These are phyloP conservation scores for Palaemon carinicauda DNA, from an alignment of 1,140 invertebrate species.

Conservation along the genomic window DNA sequence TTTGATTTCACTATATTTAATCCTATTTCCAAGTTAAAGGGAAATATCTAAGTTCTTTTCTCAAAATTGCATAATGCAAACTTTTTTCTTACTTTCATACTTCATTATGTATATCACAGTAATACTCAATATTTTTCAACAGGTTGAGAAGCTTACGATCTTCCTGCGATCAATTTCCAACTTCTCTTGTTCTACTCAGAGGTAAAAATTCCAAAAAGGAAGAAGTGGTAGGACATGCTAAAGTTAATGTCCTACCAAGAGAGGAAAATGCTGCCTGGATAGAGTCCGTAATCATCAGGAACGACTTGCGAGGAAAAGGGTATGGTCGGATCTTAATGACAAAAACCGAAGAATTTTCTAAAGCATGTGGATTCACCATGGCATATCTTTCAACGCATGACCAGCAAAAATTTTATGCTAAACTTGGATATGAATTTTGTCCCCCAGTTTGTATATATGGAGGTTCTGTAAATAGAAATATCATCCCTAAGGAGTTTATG, in stretches of 20 bases:
- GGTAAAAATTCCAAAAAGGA: not conserved
- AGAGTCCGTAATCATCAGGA: conserved; percentile 58
- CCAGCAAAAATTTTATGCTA: conserved; percentile 59
- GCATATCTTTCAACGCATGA: conserved; percentile 58
- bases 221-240: conserved; percentile 53
- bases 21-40: no score
- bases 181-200: conserved; percentile 39
- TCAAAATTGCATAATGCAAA: not conserved
- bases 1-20: not conserved
- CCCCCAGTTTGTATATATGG: conserved; percentile 57
- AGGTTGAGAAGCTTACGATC: conserved; percentile 47
- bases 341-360: conserved; percentile 56
- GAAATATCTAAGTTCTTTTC: not conserved
- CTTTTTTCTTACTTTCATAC: not conserved
- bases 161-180: conserved; percentile 57
- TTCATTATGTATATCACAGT: not conserved
- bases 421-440: conserved; percentile 60
- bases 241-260: conserved; percentile 35
- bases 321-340: conserved; percentile 57
- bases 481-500: conserved; percentile 39
- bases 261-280: conserved; percentile 50
- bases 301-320: conserved; percentile 57
- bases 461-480: conserved; percentile 32
- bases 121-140: not conserved
- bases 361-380: conserved; percentile 41